Evolutionary conservation across 1,140 invertebrate species (phyloP).

Genomic region (Cephus cinctus): DNA sequence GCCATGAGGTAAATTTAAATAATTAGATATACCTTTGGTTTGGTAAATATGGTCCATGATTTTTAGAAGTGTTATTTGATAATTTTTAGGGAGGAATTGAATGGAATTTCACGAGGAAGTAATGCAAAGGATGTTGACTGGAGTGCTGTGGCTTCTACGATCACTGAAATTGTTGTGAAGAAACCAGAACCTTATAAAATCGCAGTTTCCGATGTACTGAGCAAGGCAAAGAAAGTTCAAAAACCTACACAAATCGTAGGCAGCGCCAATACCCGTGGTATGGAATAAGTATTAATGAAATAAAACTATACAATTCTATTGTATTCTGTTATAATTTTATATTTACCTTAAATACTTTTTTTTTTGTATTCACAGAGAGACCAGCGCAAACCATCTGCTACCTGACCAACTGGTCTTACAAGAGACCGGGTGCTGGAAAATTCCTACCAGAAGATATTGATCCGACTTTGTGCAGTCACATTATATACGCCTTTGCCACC

Average conservation of each 20-base stretch:
- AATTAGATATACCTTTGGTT: too few species aligned
- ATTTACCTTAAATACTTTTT: not conserved
- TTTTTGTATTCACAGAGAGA: slow-evolving; percentile 60
- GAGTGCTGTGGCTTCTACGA: slow-evolving; percentile 68
- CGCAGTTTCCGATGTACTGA: slow-evolving; percentile 70
- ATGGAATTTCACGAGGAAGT: slow-evolving; percentile 76
- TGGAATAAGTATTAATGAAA: slow-evolving; percentile 43
- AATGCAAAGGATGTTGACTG: slow-evolving; percentile 85
- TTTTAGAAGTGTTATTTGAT: not conserved
- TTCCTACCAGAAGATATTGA: slow-evolving; percentile 89
- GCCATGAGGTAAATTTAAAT: slow-evolving; percentile 72
- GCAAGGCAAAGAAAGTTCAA: slow-evolving; percentile 60
- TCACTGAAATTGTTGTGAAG: slow-evolving; percentile 60
- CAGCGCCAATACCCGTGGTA: slow-evolving; percentile 49
- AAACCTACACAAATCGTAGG: slow-evolving; percentile 65
- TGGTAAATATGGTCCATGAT: not conserved
- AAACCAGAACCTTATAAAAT: slow-evolving; percentile 81
- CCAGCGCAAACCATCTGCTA: slow-evolving; percentile 88
- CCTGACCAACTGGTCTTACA: slow-evolving; percentile 91
- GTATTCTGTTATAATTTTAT: too few species aligned
- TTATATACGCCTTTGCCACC: slow-evolving; percentile 91
- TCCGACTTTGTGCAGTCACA: slow-evolving; percentile 83
- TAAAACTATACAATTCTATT: not conserved
- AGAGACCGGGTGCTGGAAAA: slow-evolving; percentile 79
- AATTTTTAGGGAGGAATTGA: slow-evolving; percentile 73